Percentiles rank a stretch among this genome's conserved stretches.
Conservation (phyloP, 2,797 vertebrate genomes). For the Oryzias sinensis region DNA sequence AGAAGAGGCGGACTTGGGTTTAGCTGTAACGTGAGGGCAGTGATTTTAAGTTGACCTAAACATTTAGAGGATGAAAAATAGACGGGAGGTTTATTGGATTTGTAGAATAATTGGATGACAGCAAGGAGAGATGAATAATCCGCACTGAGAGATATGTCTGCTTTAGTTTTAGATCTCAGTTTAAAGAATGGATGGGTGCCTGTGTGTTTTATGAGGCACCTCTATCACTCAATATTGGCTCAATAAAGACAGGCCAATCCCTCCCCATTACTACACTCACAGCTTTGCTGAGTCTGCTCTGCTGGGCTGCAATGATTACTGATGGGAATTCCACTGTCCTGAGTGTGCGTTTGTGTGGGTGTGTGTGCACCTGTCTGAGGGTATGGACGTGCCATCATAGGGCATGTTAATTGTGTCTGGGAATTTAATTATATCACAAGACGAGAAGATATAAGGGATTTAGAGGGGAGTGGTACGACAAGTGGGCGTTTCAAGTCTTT, state of each 20-base stretch:
- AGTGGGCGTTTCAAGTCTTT: constrained; percentile 15
- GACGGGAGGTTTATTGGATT: not conserved
- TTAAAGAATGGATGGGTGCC: constrained; percentile 44
- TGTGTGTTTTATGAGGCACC: constrained; percentile 54
- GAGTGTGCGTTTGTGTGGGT: constrained; percentile 6
- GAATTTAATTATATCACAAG: constrained; percentile 46
- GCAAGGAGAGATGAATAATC: constrained; percentile 4
- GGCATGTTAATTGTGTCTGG: constrained; percentile 49
- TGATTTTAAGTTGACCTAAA: not conserved
- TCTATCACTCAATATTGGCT: constrained; percentile 60
- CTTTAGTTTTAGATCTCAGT: constrained; percentile 33
- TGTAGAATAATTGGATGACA: constrained; percentile 16
- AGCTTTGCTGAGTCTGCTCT: constrained; percentile 71
- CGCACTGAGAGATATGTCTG: constrained; percentile 12
- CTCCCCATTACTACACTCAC: constrained; percentile 60
- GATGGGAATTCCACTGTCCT: constrained; percentile 64
- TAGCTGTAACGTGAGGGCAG: not conserved
- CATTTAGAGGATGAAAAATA: constrained; percentile 3
- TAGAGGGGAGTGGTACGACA: constrained; percentile 19
- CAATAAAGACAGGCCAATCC: constrained; percentile 70
- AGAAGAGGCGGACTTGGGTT: constrained; percentile 2
- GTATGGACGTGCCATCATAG: constrained; percentile 10
- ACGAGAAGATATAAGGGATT: constrained; percentile 47
- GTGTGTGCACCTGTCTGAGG: not conserved
- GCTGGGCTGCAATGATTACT: constrained; percentile 66